Conservation (phyloP, 2,797 vertebrate genomes). For the Microctenopoma steveboyesi region DNA sequence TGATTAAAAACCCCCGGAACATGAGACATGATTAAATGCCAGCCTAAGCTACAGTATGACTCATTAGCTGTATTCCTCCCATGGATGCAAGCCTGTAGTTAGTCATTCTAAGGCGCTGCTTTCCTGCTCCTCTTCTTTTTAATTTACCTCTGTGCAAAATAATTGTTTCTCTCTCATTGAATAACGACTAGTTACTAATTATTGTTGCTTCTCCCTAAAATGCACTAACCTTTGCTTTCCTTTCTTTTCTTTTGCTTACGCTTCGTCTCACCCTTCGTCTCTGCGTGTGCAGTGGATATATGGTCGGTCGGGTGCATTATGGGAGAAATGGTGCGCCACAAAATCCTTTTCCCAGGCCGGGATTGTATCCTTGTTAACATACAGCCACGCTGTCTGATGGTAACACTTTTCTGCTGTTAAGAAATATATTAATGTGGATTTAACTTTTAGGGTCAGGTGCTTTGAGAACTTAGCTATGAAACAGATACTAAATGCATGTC, state of each 20-base stretch:
- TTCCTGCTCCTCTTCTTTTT: conserved; percentile 39
- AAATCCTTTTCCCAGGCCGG: conserved; percentile 91
- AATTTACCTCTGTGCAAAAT: conserved; percentile 40
- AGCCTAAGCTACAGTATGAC: conserved; percentile 38
- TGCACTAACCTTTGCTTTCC: conserved; percentile 66
- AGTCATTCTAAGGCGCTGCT: conserved; percentile 29
- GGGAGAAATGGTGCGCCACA: conserved; percentile 95
- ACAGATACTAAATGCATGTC: background rate
- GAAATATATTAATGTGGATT: conserved; percentile 8
- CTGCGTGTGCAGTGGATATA: conserved; percentile 91
- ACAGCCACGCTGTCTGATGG: conserved; percentile 30
- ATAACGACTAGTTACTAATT: conserved; percentile 61
- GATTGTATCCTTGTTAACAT: conserved; percentile 89
- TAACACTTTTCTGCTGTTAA: conserved; percentile 28
- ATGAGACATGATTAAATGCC: conserved; percentile 41
- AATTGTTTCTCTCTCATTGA: conserved; percentile 50
- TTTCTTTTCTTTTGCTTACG: conserved; percentile 72
- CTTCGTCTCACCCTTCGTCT: conserved; percentile 76
- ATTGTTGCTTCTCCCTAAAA: conserved; percentile 66
- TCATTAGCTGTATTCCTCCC: conserved; percentile 51
- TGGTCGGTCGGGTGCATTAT: conserved; percentile 96
- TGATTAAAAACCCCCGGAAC: conserved; percentile 44
- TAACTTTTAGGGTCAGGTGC: background rate
- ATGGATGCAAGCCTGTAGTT: conserved; percentile 44
- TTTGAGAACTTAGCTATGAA: background rate